These are phyloP conservation scores for Drosophila triauraria DNA, from an alignment of 1,140 invertebrate genomes.

Conservation along the genomic window DNA sequence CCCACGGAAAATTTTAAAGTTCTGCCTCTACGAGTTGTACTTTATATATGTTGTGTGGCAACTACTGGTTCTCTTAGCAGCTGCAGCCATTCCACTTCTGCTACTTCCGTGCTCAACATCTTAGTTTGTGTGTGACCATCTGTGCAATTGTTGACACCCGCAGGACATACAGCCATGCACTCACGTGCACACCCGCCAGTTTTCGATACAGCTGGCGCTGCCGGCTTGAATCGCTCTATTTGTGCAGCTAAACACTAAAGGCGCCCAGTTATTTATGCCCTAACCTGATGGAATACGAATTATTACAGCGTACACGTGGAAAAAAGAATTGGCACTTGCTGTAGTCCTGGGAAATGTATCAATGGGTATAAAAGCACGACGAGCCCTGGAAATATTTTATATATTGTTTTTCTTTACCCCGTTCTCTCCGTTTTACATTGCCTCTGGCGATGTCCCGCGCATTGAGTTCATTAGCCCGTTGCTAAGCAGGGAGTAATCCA, in stretches of 20 bases:
- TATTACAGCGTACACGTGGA: not conserved
- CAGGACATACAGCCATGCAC: constrained; percentile 35
- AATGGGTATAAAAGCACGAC: not conserved
- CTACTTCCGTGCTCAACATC: constrained; percentile 37
- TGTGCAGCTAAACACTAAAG: constrained; percentile 58
- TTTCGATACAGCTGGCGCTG: constrained; percentile 51
- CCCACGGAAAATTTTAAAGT: constrained; percentile 58
- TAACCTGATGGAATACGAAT: constrained; percentile 29
- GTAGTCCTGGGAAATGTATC: not conserved
- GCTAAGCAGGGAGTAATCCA: constrained; percentile 15
- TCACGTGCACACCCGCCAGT: constrained; percentile 18
- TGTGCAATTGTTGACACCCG: constrained; percentile 80
- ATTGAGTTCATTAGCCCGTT: constrained; percentile 72
- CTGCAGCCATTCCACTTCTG: constrained; percentile 54
- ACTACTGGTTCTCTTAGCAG: constrained; percentile 54
- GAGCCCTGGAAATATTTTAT: not conserved
- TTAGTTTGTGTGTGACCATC: constrained; percentile 66
- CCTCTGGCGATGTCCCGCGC: constrained; percentile 41
- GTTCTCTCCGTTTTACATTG: constrained; percentile 4
- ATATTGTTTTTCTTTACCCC: constrained; percentile 4
- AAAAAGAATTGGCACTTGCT: not conserved
- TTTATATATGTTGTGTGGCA: constrained; percentile 45
- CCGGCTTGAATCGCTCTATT: constrained; percentile 65
- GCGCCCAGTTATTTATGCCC: constrained; percentile 37
- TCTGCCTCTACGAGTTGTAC: constrained; percentile 30